Evolutionary conservation across 2,797 vertebrate species (phyloP).

Genomic region (Remorina albescens): DNA sequence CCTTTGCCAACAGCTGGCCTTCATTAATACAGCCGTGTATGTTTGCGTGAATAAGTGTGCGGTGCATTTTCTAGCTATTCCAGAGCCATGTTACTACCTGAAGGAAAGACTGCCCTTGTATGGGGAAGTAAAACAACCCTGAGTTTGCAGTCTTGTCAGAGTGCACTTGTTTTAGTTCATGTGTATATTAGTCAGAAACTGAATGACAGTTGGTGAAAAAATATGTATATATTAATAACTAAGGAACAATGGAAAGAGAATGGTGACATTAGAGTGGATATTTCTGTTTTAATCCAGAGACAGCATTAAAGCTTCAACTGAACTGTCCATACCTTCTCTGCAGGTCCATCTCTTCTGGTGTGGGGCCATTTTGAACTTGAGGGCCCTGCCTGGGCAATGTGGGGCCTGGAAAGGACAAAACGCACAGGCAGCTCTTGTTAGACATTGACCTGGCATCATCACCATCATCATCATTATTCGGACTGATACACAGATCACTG

Average conservation of each 20-base stretch:
- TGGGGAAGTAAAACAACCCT: constrained; percentile 55
- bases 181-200: not conserved
- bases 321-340: constrained; percentile 90
- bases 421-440: constrained; percentile 19
- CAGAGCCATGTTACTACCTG: constrained; percentile 47
- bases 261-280: not conserved
- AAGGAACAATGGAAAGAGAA: not conserved
- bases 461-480: not conserved
- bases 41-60: constrained; percentile 9
- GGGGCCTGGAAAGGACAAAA: constrained; percentile 85
- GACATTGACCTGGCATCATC: not conserved
- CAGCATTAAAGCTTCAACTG: not conserved
- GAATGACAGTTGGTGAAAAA: not conserved
- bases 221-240: not conserved
- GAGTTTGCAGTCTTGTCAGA: constrained; percentile 10
- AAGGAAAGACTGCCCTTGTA: constrained; percentile 50
- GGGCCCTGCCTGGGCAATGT: constrained; percentile 92
- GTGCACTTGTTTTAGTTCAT: not conserved
- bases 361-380: constrained; percentile 96
- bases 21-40: constrained; percentile 36
- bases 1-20: constrained; percentile 44
- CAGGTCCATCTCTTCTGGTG: constrained; percentile 94
- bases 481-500: not conserved
- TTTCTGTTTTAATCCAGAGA: not conserved
- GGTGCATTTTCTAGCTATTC: constrained; percentile 21